Evolutionary conservation across 1,140 invertebrate genomes (phyloP).

Genomic region (Drosophila sturtevanti): DNA sequence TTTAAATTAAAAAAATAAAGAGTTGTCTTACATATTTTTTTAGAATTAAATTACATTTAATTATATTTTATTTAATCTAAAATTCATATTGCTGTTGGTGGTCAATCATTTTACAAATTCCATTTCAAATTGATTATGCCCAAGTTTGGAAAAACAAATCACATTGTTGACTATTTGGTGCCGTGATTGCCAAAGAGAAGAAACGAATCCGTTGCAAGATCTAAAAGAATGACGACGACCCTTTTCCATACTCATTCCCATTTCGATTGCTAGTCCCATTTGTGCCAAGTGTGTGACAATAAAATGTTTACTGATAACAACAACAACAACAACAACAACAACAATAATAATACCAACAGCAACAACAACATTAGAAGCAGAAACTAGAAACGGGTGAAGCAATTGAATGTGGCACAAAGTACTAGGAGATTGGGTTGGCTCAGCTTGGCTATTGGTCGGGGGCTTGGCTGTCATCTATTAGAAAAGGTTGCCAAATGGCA

Average conservation of each 20-base stretch:
- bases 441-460: constrained; percentile 21
- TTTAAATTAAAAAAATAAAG: too few relatives aligned
- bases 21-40: too few relatives aligned
- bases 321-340: constrained; percentile 50
- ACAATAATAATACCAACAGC: constrained; percentile 18
- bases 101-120: constrained; percentile 31
- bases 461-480: constrained; percentile 12
- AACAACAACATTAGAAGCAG: constrained; percentile 7
- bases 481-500: constrained; percentile 5
- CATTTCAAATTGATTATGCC: constrained; percentile 49
- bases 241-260: not conserved
- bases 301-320: constrained; percentile 79
- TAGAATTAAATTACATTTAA: too few relatives aligned
- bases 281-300: constrained; percentile 80
- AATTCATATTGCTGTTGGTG: not conserved
- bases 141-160: constrained; percentile 60
- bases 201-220: not conserved
- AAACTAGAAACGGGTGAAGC: constrained; percentile 47
- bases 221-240: constrained; percentile 9
- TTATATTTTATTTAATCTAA: not conserved
- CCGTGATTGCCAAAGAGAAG: constrained; percentile 66
- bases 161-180: constrained; percentile 72
- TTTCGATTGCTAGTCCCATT: constrained; percentile 55
- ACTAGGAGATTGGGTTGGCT: constrained; percentile 42
- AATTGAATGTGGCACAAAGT: constrained; percentile 79